Conservation (phyloP, 2,888 invertebrate genomes). For the Rhyacophila evoluta region DNA sequence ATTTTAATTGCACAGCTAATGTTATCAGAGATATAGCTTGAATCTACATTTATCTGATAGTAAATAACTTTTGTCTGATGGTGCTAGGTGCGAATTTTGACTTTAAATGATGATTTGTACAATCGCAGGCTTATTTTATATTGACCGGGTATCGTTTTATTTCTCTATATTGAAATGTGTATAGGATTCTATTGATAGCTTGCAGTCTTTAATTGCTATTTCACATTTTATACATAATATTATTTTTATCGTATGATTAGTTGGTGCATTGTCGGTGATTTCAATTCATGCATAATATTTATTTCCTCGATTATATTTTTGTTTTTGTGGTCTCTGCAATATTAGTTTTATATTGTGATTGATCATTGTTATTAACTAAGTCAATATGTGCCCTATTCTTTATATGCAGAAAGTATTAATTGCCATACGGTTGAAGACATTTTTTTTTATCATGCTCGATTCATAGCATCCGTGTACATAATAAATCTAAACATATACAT, state of each 20-base stretch:
- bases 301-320: background rate
- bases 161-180: slow-evolving; percentile 22
- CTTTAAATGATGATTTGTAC: slow-evolving; percentile 24
- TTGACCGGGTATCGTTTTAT: slow-evolving; percentile 14
- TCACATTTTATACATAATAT: slow-evolving; percentile 18
- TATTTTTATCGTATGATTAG: slow-evolving; percentile 1
- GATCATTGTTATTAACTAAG: slow-evolving; percentile 1
- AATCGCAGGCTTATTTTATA: slow-evolving; percentile 20
- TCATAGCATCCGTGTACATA: slow-evolving; percentile 5
- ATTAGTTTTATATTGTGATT: slow-evolving; percentile 15
- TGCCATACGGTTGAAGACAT: slow-evolving; percentile 16
- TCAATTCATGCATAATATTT: slow-evolving; percentile 1
- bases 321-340: slow-evolving; percentile 2
- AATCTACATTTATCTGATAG: background rate
- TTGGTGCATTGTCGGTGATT: background rate
- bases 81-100: slow-evolving; percentile 22
- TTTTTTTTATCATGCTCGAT: slow-evolving; percentile 7
- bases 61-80: slow-evolving; percentile 2
- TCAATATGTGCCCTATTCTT: slow-evolving; percentile 14
- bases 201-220: slow-evolving; percentile 6
- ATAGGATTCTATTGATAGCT: background rate
- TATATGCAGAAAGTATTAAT: slow-evolving; percentile 19
- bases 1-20: background rate
- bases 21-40: background rate
- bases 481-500: background rate